These are phyloP conservation scores for Balanococcus diminutus DNA, from an alignment of 2,888 invertebrate species.

Conservation along the genomic window DNA sequence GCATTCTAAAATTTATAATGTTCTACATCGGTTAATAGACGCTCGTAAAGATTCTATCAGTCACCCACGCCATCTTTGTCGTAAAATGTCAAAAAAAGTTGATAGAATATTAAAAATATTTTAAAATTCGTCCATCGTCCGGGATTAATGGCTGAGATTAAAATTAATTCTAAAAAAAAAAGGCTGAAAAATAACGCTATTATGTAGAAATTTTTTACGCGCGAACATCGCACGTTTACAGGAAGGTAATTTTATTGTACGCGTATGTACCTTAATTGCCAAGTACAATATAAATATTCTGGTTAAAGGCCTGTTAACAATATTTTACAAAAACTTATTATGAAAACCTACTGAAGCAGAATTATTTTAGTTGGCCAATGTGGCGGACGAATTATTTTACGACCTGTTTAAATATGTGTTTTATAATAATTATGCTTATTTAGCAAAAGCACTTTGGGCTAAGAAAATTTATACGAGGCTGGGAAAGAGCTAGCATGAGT, in stretches of 20 bases:
- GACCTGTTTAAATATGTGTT: neutral
- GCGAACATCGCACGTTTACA: neutral
- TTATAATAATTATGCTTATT: neutral
- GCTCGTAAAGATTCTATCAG: neutral
- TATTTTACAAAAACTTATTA: neutral
- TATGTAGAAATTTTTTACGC: slow-evolving; percentile 15
- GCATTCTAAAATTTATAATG: neutral
- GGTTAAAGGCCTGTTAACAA: neutral
- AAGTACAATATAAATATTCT: neutral
- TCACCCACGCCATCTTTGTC: neutral
- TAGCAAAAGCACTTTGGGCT: neutral
- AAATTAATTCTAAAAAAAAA: neutral
- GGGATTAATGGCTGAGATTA: neutral
- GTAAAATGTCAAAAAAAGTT: neutral
- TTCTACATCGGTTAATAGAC: neutral
- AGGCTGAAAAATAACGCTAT: neutral
- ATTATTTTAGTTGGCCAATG: neutral
- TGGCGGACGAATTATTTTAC: neutral
- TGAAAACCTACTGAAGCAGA: neutral
- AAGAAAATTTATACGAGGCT: neutral
- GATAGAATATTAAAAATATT: slow-evolving; percentile 8
- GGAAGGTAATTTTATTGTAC: neutral
- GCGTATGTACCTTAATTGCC: neutral
- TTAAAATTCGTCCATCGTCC: neutral
- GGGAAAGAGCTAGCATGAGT: neutral